Evolutionary conservation across 2,797 vertebrate species (phyloP).

Genomic region (Luscinia megarhynchos): DNA sequence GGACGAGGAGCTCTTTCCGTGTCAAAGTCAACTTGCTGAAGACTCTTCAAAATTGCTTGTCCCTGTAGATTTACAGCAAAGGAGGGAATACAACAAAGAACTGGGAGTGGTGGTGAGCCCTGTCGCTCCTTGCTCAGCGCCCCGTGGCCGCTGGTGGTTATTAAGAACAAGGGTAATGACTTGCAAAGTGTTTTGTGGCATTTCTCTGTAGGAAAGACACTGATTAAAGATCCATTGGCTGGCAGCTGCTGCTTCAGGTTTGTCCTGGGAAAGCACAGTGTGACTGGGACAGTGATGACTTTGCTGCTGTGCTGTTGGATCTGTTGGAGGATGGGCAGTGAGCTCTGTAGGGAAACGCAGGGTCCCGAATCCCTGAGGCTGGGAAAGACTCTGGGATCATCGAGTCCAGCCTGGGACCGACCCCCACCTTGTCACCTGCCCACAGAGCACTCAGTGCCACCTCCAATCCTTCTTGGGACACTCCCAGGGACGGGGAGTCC

Average conservation of each 20-base stretch:
- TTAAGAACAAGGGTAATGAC: neutral
- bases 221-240: constrained; percentile 28
- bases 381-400: neutral
- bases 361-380: neutral
- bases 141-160: neutral
- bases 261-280: neutral
- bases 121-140: neutral
- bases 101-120: neutral
- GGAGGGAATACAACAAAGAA: neutral
- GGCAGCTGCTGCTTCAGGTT: neutral
- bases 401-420: accelerated
- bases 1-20: neutral
- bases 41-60: neutral
- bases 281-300: neutral
- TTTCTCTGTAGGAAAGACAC: neutral
- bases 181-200: neutral
- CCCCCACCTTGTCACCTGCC: neutral
- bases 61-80: neutral
- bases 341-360: neutral
- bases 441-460: neutral
- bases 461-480: accelerated
- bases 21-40: neutral
- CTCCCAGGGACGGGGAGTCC: neutral
- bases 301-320: neutral
- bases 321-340: neutral